A percentile compares a stretch with the other conserved stretches of the same genome.
Evolutionary conservation across 2,797 vertebrate species (phyloP).

Genomic region (Ptychobarbus kaznakovi): DNA sequence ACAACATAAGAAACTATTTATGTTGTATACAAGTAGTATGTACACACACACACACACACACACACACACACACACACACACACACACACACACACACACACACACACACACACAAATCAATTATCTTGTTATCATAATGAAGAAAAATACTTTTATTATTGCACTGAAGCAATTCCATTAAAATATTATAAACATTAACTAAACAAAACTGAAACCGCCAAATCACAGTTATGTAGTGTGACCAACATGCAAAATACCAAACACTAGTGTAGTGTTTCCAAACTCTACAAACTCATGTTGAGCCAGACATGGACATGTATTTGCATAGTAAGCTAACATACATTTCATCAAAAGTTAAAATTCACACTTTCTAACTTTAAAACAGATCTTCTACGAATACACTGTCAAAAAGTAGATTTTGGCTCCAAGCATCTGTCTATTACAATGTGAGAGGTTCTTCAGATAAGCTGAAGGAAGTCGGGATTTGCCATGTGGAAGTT

Average conservation of each 20-base stretch:
- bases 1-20: too few relatives aligned
- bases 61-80: too few relatives aligned
- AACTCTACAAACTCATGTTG: not conserved
- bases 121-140: not conserved
- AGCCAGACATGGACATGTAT: not conserved
- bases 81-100: too few relatives aligned
- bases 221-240: not conserved
- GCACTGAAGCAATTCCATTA: not conserved
- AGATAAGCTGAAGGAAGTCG: constrained; percentile 6
- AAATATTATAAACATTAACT: not conserved
- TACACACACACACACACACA: too few relatives aligned
- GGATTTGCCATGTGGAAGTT: constrained; percentile 31
- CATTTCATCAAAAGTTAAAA: not conserved
- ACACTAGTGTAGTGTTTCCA: too few relatives aligned
- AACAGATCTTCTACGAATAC: not conserved
- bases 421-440: constrained; percentile 51
- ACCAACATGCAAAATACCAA: not conserved
- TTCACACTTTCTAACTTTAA: not conserved
- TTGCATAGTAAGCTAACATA: not conserved
- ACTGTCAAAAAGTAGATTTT: not conserved
- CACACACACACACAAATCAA: too few relatives aligned
- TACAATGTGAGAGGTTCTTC: not conserved
- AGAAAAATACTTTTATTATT: not conserved
- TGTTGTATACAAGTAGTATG: too few relatives aligned
- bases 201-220: not conserved